Base-by-base conservation (phyloP, 2,113 vertebrate species). In the Tyrannus savana region DNA sequence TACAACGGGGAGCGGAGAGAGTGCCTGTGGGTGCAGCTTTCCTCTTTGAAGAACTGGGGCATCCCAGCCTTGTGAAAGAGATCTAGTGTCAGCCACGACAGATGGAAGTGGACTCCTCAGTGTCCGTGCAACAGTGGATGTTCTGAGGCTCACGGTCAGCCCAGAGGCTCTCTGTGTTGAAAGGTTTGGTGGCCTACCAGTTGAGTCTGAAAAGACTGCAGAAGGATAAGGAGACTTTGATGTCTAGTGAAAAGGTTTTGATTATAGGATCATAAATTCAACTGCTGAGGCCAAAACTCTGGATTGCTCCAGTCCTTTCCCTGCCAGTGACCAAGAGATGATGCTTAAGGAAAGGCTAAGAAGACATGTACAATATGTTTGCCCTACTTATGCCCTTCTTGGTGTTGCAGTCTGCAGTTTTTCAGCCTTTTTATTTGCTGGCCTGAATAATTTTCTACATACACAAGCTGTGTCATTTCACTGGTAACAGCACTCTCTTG, bases 311-410 rank as follows among this genome's bases (percentile, higher is more conserved):
- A 39, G 42, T 50, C 47, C 10, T 87, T 78, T 59, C 44, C 59
- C 25, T 58, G 13, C 25, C 25, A 25, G 50, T 50, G 46, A 64
- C 46, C n/a, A 30, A 58, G 63, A 78, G 39, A 10, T 53, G 50
- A 86, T 49, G 28, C 30, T 69, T 22, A 41, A 74, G 73, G 59
- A 62, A 67, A 37, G 42, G 37, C 64, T n/a, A 2, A 74, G 49
- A 79, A 49, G 72, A 28, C 7, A 14, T 0, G 0, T 15, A 18
- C 33, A 31, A 49, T 3, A 1, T 31, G 50, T 42, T 44, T 78
- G 28, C 42, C 52, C n/a, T 66, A 28, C 4, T 58, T 66, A 27
- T 1, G 28, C 4, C 21, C 22, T 58, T 46, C 41, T 33, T 37
- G 19, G 25, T 62, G 23, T n/a, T 87, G 23, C 39, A 59, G 47